Base-by-base conservation (phyloP, 92 coral and sea anemone species). In the Meandrina meandrites region DNA sequence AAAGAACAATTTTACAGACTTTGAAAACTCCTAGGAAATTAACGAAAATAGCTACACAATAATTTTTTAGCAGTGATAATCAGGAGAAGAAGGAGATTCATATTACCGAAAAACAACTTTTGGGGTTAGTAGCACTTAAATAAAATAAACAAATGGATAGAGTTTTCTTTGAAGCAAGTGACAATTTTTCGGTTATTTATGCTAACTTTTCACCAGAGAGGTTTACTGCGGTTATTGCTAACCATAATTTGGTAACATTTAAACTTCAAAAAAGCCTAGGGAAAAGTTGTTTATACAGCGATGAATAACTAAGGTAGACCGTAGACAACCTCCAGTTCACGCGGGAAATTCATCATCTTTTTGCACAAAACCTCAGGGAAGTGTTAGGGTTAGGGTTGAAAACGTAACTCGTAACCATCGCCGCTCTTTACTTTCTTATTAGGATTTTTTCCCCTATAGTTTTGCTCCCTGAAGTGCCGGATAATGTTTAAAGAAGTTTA, bases 11-110 rank as follows among this genome's bases (percentile, higher is more conserved):
- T 73, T 73, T 73, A 34, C 53, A 31, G 18, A 73, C 47, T 13
- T 32, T 36, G 40, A 34, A 73, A 73, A 51, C 16, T 51, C 57
- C 12, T 51, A 10, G 16, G 1, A 51, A 51, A 51, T 2, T 51
- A 12, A 51, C 51, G 51, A 51, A 51, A 51, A 51, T 51, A 51
- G 57, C 18, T 12, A 51, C 18, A 51, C 53, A 7, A 73, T 73
- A 73, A 32, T 73, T 34, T 73, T 73, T 73, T 73, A 1, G 24
- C 78, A 36, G 78, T 35, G 47, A 48, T 73, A 48, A 73, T 73
- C 78, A 34, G 47, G 12, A 36, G 24, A 73, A 73, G 6, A 73
- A 73, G 45, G 78, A 73, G 18, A 73, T 13, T 73, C 34, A 73
- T 24, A 30, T 71, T 31, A 67, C 31, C 12, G 57, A 47, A 47